A percentile compares a stretch with the other conserved stretches of the same genome.
phyloP scores from a whole-genome alignment of 2,113 vertebrate genomes.

The Osmerus mordax region DNA sequence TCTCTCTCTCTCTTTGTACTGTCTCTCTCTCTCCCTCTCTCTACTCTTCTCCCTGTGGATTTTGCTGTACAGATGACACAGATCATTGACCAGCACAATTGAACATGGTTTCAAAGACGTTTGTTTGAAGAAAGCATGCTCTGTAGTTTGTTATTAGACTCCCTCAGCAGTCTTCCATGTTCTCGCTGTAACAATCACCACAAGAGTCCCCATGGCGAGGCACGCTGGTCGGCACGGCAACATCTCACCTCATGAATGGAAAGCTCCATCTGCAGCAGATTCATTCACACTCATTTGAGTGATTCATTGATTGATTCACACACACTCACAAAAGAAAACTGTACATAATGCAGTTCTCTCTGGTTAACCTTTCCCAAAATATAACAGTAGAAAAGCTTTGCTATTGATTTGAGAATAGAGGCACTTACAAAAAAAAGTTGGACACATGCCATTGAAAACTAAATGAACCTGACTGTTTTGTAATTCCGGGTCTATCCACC shows the following conservation, averaged over 20 bases:
- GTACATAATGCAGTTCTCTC: neutral
- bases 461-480: too few species aligned
- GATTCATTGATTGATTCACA: too few species aligned
- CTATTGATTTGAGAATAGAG: conserved; percentile 32
- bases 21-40: neutral
- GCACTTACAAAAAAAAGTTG: conserved; percentile 1
- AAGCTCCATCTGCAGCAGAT: too few species aligned
- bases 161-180: too few species aligned
- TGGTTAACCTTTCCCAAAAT: conserved; percentile 13
- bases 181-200: too few species aligned
- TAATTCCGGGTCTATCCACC: too few species aligned
- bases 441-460: conserved; percentile 14
- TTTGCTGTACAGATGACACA: neutral
- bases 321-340: too few species aligned
- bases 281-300: too few species aligned
- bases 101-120: neutral
- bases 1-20: neutral
- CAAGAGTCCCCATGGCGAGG: too few species aligned
- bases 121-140: neutral
- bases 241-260: too few species aligned
- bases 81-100: conserved; percentile 2
- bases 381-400: conserved; percentile 35
- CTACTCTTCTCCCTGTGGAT: neutral
- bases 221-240: too few species aligned
- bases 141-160: neutral